A percentile compares a stretch with the other conserved stretches of the same genome.
phyloP scores from a whole-genome alignment of 2,797 vertebrate genomes.

The Eremophila alpestris region DNA sequence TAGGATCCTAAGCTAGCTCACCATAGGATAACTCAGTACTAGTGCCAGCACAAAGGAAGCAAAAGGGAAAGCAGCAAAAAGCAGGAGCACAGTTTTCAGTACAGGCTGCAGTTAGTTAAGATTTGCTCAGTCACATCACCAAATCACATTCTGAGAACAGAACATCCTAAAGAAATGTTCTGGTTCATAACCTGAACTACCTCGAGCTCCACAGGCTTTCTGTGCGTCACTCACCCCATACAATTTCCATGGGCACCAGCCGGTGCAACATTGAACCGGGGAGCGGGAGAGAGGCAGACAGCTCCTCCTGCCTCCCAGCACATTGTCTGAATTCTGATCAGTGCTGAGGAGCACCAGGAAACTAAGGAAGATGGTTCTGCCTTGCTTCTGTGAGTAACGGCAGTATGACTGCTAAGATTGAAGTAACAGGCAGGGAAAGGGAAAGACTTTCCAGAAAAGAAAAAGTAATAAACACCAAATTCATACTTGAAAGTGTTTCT shows the following conservation, averaged over 20 bases:
- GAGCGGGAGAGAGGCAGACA: background rate
- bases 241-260: background rate
- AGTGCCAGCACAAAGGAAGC: background rate
- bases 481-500: background rate
- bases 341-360: background rate
- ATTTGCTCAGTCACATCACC: background rate
- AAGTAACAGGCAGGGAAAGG: background rate
- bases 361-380: background rate
- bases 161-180: background rate
- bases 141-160: background rate
- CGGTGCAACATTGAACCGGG: background rate
- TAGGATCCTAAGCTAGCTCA: background rate
- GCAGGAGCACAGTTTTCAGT: background rate
- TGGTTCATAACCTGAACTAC: background rate
- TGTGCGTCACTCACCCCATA: rapidly evolving
- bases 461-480: background rate
- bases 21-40: background rate
- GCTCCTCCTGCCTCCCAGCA: background rate
- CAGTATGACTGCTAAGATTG: background rate
- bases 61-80: background rate
- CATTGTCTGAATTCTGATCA: background rate
- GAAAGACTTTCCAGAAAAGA: background rate
- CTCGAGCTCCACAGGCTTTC: background rate
- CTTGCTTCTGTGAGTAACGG: background rate
- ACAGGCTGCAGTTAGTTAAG: background rate